Evolutionary conservation across 1,140 invertebrate species (phyloP).

Genomic region (Pseudomyrmex flavicornis): DNA sequence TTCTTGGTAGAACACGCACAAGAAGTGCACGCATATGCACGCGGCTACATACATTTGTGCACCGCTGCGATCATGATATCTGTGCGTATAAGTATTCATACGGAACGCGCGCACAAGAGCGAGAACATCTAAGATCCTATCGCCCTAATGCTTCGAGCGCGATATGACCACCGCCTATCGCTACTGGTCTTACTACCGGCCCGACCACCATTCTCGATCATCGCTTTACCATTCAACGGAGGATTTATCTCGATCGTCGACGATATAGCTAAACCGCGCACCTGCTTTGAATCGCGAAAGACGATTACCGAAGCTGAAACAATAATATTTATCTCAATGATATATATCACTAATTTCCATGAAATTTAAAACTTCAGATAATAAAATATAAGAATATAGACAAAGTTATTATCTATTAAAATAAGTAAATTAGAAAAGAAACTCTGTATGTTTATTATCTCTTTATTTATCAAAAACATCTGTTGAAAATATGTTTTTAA

Average conservation of each 20-base stretch:
- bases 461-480: too few relatives aligned
- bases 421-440: background rate
- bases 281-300: slow-evolving; percentile 8
- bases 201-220: slow-evolving; percentile 74
- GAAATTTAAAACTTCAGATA: background rate
- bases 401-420: background rate
- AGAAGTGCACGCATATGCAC: background rate
- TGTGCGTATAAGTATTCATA: slow-evolving; percentile 38
- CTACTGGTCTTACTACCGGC: slow-evolving; percentile 80
- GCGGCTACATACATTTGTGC: slow-evolving; percentile 18
- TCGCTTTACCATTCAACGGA: slow-evolving; percentile 76
- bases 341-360: background rate
- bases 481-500: too few relatives aligned
- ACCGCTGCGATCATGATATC: background rate
- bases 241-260: slow-evolving; percentile 80
- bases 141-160: slow-evolving; percentile 76
- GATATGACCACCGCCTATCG: slow-evolving; percentile 81
- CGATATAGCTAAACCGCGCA: slow-evolving; percentile 41
- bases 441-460: too few relatives aligned
- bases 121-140: slow-evolving; percentile 74
- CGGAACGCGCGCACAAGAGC: slow-evolving; percentile 46
- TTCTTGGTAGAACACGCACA: background rate
- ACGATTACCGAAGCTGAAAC: slow-evolving; percentile 28
- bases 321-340: background rate
- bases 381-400: background rate